Conservation (phyloP, 2,113 vertebrate genomes). For the cattle (Bos taurus) region ARS-UCD2.0 NC_037339.1:86160001-86160500, state of each 20-base stretch:
- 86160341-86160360: background rate
- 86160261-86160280: background rate
- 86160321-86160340: background rate
- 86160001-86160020: background rate
- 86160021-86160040: background rate
- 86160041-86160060: background rate
- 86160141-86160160: background rate
- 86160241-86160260: background rate
- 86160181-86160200: background rate
- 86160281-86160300: background rate
- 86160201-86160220: background rate
- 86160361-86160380: background rate
- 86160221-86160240: background rate
- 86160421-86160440: background rate
- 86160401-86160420: background rate
- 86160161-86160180: background rate
- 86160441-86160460: background rate
- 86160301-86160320: background rate
- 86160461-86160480: background rate
- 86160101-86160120: rapidly evolving
- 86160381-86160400: background rate
- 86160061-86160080: background rate
- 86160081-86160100: background rate
- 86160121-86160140: background rate
- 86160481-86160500: background rate